These are phyloP conservation scores for Homalodisca vitripennis DNA, from an alignment of 1,140 invertebrate species.

Conservation along the genomic window DNA sequence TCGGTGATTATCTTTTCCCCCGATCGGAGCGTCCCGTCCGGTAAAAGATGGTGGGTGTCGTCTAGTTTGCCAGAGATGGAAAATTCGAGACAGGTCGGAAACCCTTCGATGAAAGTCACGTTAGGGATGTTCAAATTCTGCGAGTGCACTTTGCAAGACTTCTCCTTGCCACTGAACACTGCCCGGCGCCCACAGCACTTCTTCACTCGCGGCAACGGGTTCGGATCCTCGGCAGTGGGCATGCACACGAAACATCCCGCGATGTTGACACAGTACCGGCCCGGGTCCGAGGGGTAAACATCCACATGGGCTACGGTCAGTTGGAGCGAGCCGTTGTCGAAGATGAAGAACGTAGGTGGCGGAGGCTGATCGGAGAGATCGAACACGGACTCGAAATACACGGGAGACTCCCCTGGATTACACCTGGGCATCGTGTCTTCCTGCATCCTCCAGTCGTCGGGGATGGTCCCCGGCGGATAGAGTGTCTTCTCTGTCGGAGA, in stretches of 20 bases:
- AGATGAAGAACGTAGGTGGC: constrained; percentile 48
- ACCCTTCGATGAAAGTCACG: constrained; percentile 45
- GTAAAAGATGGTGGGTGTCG: constrained; percentile 46
- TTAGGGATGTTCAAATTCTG: constrained; percentile 30
- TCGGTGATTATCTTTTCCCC: constrained; percentile 50
- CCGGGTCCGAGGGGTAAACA: constrained; percentile 40
- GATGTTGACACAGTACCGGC: constrained; percentile 59
- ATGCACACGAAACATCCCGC: constrained; percentile 58
- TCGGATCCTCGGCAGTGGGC: constrained; percentile 36
- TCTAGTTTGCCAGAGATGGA: constrained; percentile 53
- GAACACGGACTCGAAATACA: constrained; percentile 39
- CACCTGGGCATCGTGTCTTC: constrained; percentile 49
- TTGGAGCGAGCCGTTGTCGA: constrained; percentile 57
- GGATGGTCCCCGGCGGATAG: constrained; percentile 45
- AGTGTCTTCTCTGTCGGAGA: constrained; percentile 47
- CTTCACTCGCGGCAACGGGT: constrained; percentile 48
- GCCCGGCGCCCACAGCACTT: constrained; percentile 60
- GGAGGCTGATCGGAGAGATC: background rate
- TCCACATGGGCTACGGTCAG: constrained; percentile 37
- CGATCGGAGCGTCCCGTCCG: constrained; percentile 51
- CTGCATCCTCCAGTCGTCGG: constrained; percentile 51
- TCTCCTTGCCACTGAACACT: constrained; percentile 55
- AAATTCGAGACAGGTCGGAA: constrained; percentile 52
- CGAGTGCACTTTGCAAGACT: constrained; percentile 47
- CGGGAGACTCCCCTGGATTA: background rate